Conservation (phyloP, 2,888 invertebrate species). For the Chymomyza fuscimana region DNA sequence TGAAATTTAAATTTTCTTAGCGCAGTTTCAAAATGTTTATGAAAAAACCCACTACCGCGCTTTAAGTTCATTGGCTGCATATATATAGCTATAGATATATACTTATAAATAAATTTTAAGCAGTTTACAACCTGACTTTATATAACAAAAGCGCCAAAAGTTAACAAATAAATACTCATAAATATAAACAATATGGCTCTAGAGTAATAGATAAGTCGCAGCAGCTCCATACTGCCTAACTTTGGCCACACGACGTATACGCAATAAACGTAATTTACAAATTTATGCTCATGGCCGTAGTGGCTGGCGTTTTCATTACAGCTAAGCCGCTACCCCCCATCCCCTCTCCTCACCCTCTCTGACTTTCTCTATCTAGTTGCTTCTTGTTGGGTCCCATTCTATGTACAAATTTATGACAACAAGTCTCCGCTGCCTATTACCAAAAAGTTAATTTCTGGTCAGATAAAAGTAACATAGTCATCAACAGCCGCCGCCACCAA, state of each 20-base stretch:
- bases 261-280: constrained; percentile 14
- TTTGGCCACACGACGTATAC: background rate
- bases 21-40: no score
- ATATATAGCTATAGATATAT: no score
- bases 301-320: background rate
- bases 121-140: background rate
- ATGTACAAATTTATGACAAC: constrained; percentile 41
- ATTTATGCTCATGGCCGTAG: constrained; percentile 3
- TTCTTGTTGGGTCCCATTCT: constrained; percentile 35
- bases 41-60: no score
- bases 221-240: background rate
- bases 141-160: background rate
- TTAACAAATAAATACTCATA: background rate
- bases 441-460: constrained; percentile 49
- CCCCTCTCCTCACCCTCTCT: background rate
- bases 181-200: background rate
- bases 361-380: background rate
- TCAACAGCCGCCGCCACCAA: constrained; percentile 20
- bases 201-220: background rate
- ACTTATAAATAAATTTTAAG: background rate
- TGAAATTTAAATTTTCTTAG: no score
- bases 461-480: constrained; percentile 52
- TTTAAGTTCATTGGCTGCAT: no score
- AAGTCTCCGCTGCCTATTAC: constrained; percentile 16
- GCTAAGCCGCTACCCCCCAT: background rate